phyloP scores from a whole-genome alignment of 2,113 vertebrate genomes.

The Leptobrachium ailaonicum region DNA sequence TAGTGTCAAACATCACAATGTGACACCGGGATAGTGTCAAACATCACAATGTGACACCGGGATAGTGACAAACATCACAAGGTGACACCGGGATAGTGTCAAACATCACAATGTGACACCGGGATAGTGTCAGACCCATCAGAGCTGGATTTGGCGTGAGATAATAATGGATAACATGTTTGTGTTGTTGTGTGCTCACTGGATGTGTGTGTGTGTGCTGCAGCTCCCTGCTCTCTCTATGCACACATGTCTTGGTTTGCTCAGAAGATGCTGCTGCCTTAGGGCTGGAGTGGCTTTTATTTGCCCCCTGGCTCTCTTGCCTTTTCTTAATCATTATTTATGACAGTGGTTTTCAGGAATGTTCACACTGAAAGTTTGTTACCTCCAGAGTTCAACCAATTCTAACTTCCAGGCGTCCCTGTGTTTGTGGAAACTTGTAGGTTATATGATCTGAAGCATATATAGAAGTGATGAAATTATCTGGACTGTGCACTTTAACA shows the following conservation, averaged over 20 bases:
- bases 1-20: too few species aligned
- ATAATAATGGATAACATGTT: too few species aligned
- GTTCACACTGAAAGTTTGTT: neutral
- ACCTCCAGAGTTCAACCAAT: slow-evolving; percentile 13
- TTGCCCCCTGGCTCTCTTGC: neutral
- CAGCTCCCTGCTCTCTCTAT: neutral
- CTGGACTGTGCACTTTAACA: too few species aligned
- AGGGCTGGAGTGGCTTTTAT: neutral
- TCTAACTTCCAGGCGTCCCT: slow-evolving; percentile 5
- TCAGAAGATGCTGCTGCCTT: neutral
- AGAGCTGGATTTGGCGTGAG: too few species aligned
- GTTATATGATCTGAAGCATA: neutral
- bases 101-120: too few species aligned
- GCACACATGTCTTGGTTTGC: neutral
- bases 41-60: too few species aligned
- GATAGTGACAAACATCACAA: too few species aligned
- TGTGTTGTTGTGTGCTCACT: neutral
- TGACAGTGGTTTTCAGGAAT: slow-evolving; percentile 17
- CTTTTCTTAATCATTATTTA: slow-evolving; percentile 3
- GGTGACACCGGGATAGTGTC: too few species aligned
- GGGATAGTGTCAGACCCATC: too few species aligned
- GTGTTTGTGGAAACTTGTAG: neutral
- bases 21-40: too few species aligned
- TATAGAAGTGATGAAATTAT: too few species aligned
- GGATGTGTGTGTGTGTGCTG: neutral